Base-by-base conservation (phyloP, 2,888 invertebrate genomes). In the Troglohyphantes excavatus region DNA sequence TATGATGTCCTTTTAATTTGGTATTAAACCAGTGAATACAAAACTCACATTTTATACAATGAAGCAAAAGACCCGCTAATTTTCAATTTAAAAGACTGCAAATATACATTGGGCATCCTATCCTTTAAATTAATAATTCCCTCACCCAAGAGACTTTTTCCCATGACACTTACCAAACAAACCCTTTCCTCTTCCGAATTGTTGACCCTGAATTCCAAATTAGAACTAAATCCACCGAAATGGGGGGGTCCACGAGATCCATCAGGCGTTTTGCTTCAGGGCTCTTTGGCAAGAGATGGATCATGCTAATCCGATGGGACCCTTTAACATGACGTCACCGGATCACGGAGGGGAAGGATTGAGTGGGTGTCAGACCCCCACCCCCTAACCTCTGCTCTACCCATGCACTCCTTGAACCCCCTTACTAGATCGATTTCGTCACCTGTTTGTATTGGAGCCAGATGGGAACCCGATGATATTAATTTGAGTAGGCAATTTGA, bases 391-490 rank as follows among this genome's bases (percentile, higher is more conserved):
- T 23, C n/a, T 19, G 29, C 26, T 11, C 65, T 5, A 21, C 65
- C 27, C 27, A 0, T 33, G 7, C 13, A n/a, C n/a, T n/a, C n/a
- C n/a, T n/a, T n/a, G n/a, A n/a, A n/a, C 59, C 75, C 61, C 19
- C n/a, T 2, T 21, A 2, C n/a, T 46, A 26, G 33, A 67, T 75
- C 59, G 46, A 39, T 79, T 88, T 88, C 78, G 81, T 88, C 87
- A 81, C 87, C 87, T 88, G 68, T 88, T 88, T 88, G 78, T 81
- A 81, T 59, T 59, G 68, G 53, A 21, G 68, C 39, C 70, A 82
- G 82, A 82, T 82, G 82, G 81, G 83, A 76, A 33, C 26, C 26
- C 75, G 70, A 33, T 29, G 63, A 76, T 89, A 83, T 89, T 89
- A 89, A 89, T 89, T 83, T 82, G 67, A 83, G 88, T 72, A 43